phyloP scores from a whole-genome alignment of 2,113 vertebrate species.

The Peromyscus leucopus region DNA sequence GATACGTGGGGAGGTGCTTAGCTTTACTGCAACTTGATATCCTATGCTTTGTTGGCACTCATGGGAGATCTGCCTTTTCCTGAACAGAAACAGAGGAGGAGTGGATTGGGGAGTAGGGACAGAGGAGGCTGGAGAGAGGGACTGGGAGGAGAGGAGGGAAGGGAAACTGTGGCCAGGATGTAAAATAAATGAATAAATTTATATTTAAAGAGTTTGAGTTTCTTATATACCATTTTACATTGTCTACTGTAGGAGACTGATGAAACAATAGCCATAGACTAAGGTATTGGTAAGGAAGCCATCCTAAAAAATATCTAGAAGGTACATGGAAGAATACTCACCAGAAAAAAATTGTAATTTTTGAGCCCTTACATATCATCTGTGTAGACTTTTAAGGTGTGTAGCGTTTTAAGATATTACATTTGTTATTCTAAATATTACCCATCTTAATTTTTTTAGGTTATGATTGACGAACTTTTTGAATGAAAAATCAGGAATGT shows the following conservation, averaged over 20 bases:
- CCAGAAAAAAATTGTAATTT: not conserved
- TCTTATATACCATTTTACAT: not conserved
- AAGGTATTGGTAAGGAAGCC: not conserved
- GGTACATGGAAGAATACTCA: not conserved
- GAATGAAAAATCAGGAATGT: not conserved
- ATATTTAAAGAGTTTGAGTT: not conserved
- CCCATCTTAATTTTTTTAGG: not conserved
- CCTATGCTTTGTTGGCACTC: too few species aligned
- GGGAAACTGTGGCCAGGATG: not conserved
- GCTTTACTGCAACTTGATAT: too few species aligned
- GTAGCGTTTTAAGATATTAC: not conserved
- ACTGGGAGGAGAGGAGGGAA: not conserved
- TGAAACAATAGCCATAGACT: not conserved
- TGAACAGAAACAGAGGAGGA: not conserved
- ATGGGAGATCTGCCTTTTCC: too few species aligned
- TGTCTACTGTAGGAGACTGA: not conserved
- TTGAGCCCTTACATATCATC: not conserved
- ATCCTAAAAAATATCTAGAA: not conserved
- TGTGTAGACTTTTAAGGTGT: not conserved
- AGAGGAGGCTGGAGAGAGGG: not conserved
- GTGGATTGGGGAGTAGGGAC: not conserved
- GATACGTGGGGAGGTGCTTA: not conserved
- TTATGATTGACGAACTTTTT: not conserved
- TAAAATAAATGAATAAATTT: not conserved
- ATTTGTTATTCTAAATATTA: constrained; percentile 16